Conservation (phyloP, 2,113 vertebrate species). For the Poicephalus meyeri region DNA sequence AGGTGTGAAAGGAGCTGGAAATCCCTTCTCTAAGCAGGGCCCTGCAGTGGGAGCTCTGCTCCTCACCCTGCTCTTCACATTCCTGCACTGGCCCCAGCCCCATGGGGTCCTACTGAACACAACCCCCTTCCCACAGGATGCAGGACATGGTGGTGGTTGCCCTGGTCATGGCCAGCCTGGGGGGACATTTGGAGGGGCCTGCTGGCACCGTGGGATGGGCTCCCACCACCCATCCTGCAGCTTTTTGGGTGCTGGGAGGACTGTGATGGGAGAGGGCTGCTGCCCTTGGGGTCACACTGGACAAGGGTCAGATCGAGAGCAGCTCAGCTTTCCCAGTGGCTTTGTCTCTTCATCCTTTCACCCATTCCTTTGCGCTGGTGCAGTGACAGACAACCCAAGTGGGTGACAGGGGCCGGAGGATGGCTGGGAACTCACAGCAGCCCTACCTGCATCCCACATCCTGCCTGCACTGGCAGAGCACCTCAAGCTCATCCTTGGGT, state of each 20-base stretch:
- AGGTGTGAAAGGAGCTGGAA: neutral
- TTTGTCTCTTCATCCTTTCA: neutral
- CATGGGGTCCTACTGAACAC: rapidly evolving
- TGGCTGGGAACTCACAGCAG: neutral
- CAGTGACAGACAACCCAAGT: neutral
- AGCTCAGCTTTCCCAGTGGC: neutral
- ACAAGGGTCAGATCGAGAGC: neutral
- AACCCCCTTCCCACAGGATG: rapidly evolving
- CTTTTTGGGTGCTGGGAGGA: neutral
- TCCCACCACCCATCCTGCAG: neutral
- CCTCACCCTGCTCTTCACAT: neutral
- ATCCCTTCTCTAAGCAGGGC: neutral
- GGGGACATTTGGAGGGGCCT: rapidly evolving
- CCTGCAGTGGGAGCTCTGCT: neutral
- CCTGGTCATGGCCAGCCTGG: rapidly evolving
- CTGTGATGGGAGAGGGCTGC: neutral
- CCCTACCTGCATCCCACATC: neutral
- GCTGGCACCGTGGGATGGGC: neutral
- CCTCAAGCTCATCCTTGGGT: too few relatives aligned
- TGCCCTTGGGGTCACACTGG: rapidly evolving
- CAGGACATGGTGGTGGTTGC: rapidly evolving
- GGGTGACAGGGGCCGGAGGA: neutral
- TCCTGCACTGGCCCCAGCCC: neutral
- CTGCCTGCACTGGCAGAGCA: neutral
- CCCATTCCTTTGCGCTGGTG: rapidly evolving